phyloP scores from a whole-genome alignment of 2,888 invertebrate genomes.

The Oxytorus armatus region DNA sequence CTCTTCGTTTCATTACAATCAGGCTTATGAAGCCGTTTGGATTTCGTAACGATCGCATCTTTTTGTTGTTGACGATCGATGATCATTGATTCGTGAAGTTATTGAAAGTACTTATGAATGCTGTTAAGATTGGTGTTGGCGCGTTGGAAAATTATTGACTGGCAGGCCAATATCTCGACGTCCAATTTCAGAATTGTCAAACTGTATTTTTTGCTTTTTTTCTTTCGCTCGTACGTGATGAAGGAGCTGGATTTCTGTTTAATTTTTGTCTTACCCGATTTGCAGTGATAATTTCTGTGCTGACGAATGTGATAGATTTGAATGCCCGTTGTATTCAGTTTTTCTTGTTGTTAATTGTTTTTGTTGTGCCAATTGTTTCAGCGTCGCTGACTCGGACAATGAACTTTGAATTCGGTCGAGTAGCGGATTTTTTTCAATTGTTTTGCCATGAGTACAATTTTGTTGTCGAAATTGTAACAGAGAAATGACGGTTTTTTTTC shows the following conservation, averaged over 20 bases:
- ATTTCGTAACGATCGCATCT: slow-evolving; percentile 54
- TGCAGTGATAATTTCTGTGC: slow-evolving; percentile 47
- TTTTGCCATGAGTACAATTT: slow-evolving; percentile 32
- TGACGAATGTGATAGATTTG: slow-evolving; percentile 46
- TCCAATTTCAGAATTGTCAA: slow-evolving; percentile 45
- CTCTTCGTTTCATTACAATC: slow-evolving; percentile 32
- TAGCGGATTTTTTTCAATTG: slow-evolving; percentile 16
- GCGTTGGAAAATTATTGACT: slow-evolving; percentile 58
- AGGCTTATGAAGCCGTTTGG: slow-evolving; percentile 49
- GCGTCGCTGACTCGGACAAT: slow-evolving; percentile 35
- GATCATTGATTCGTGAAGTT: slow-evolving; percentile 34
- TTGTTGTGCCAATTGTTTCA: slow-evolving; percentile 13
- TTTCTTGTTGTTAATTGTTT: slow-evolving; percentile 21
- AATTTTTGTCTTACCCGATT: slow-evolving; percentile 37
- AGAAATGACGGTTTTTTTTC: slow-evolving; percentile 1
- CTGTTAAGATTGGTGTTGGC: slow-evolving; percentile 33
- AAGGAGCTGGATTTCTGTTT: slow-evolving; percentile 50
- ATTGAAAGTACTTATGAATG: slow-evolving; percentile 49
- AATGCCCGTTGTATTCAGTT: slow-evolving; percentile 44
- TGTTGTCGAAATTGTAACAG: slow-evolving; percentile 33
- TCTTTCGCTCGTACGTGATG: slow-evolving; percentile 46
- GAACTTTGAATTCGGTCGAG: slow-evolving; percentile 59
- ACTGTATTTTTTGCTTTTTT: slow-evolving; percentile 29
- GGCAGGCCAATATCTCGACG: slow-evolving; percentile 57
- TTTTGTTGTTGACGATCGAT: slow-evolving; percentile 36